Evolutionary conservation across 2,113 vertebrate genomes (phyloP), one percentile per base, ranked within the genome.

Genomic region (Hippoglossus stenolepis): DNA sequence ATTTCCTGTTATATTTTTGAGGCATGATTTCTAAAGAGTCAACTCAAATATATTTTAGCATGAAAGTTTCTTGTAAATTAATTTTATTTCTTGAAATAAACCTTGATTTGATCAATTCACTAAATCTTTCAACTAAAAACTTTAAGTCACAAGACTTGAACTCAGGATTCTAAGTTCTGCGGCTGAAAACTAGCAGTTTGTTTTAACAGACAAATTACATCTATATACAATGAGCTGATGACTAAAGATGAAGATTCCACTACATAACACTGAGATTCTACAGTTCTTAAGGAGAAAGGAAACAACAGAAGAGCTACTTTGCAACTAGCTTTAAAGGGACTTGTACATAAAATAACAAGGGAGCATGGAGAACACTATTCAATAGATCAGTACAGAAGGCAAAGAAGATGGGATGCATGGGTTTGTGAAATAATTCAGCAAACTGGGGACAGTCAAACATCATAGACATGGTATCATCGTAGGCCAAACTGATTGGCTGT

Each of bases 381-480:
- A 80, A 85, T 64, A 86, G 80, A 85, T 82, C 35, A 86, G 81
- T 78, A 85, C 88, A 86, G 79, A 66, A 86, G 83, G 82, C 82
- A 80, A 77, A 73, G 75, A 78, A 61, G 56, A 85, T 77, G 83
- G 82, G 90, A 87, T 54, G 75, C 74, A 74, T 73, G 68, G 60
- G 56, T 65, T 31, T 67, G 65, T 81, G 83, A 75, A 78, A 77
- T 73, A 84, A 85, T 68, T 91, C 83, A 74, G 80, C 70, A 80
- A 85, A 90, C 58, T 58, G 49, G 73, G 63, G 63, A 57, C 58
- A 68, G 68, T 77, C 59, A 54, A 84, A 90, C 72, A 73, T 70
- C 79, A 80, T 57, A 86, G 65, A 90, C 73, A 80, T 67, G 75
- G 82, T 74, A 87, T 87, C 77, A 87, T 93, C 89, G 94, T 93